Conservation (phyloP, 1,140 invertebrate genomes). For the honey bee (Apis mellifera) region DNA sequence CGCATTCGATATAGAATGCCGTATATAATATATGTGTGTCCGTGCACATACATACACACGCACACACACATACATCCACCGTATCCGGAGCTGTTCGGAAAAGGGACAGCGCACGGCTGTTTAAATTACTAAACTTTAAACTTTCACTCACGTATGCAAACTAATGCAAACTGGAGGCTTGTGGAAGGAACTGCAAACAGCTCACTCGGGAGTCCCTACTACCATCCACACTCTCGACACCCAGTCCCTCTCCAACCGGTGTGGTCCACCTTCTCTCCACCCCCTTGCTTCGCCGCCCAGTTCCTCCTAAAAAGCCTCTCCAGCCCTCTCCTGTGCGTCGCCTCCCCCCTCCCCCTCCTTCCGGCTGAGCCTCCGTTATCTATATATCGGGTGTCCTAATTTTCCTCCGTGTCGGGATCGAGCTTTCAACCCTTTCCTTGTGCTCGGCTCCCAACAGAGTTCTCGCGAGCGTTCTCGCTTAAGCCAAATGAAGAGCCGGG, state of each 20-base stretch:
- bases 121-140: conserved; percentile 77
- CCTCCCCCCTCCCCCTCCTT: not conserved
- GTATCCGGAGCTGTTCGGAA: conserved; percentile 51
- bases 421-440: not conserved
- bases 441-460: not conserved
- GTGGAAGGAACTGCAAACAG: conserved; percentile 75
- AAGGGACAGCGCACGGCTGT: conserved; percentile 67
- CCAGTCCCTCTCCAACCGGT: not conserved
- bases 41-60: conserved; percentile 15
- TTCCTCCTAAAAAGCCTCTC: not conserved
- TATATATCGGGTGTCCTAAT: conserved; percentile 69
- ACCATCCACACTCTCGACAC: conserved; percentile 62
- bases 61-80: conserved; percentile 17
- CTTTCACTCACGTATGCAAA: conserved; percentile 75
- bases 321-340: no score
- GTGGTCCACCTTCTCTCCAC: not conserved
- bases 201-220: conserved; percentile 70
- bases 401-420: conserved; percentile 40
- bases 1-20: conserved; percentile 8
- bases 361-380: conserved; percentile 29
- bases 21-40: conserved; percentile 44
- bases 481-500: conserved; percentile 62
- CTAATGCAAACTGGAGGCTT: conserved; percentile 74
- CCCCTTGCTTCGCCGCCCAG: not conserved
- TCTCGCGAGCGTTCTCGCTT: conserved; percentile 67